Conservation (phyloP, 2,888 invertebrate genomes). For the Tortricodes alternella region DNA sequence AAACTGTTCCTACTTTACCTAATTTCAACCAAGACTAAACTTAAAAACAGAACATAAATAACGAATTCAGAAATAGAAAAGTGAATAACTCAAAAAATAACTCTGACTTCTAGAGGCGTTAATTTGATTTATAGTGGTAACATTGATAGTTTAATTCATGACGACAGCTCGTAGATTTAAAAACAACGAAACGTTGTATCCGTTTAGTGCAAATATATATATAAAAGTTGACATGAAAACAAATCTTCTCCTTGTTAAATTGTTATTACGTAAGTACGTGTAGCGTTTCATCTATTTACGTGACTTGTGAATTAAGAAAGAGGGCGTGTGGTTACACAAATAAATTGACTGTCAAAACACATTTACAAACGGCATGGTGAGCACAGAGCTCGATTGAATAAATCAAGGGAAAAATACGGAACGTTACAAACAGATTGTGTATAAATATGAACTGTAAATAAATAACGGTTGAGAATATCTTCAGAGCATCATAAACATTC, state of each 20-base stretch:
- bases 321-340: constrained; percentile 35
- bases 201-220: constrained; percentile 1
- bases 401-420: constrained; percentile 36
- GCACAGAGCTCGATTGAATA: constrained; percentile 42
- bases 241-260: constrained; percentile 19
- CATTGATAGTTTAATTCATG: not conserved
- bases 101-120: not conserved
- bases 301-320: constrained; percentile 30
- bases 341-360: constrained; percentile 49
- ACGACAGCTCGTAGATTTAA: constrained; percentile 6
- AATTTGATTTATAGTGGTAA: not conserved
- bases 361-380: constrained; percentile 38
- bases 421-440: not conserved
- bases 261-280: constrained; percentile 27
- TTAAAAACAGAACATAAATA: not conserved
- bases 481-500: not conserved
- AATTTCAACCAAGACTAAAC: too few relatives aligned
- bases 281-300: constrained; percentile 27
- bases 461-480: not conserved
- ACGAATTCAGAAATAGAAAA: not conserved
- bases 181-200: not conserved
- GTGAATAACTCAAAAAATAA: not conserved
- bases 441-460: not conserved
- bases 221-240: constrained; percentile 6
- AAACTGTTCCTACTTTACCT: too few relatives aligned